A percentile compares a stretch with the other conserved stretches of the same genome.
Conservation (phyloP, 1,140 invertebrate genomes). For the Brachionus rubens region DNA sequence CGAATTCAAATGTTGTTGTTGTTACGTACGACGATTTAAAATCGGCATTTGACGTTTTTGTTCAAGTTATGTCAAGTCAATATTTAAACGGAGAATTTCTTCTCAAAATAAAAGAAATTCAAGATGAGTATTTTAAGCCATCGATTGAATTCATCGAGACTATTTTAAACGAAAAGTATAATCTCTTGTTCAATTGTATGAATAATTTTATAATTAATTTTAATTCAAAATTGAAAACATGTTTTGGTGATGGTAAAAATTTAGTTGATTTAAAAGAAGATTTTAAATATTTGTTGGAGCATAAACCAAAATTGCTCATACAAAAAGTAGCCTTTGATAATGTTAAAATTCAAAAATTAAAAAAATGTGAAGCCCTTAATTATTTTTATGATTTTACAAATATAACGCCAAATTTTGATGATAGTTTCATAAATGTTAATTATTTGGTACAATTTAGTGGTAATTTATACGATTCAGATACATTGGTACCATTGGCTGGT, state of each 20-base stretch:
- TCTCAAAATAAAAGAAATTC: slow-evolving; percentile 43
- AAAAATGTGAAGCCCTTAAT: slow-evolving; percentile 30
- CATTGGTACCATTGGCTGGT: slow-evolving; percentile 2
- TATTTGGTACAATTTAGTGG: slow-evolving; percentile 35
- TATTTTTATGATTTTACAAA: slow-evolving; percentile 20
- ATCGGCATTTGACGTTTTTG: slow-evolving; percentile 37
- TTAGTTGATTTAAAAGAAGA: slow-evolving; percentile 14
- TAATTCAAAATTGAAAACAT: slow-evolving; percentile 13
- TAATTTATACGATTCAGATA: slow-evolving; percentile 38
- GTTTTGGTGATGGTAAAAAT: slow-evolving; percentile 1
- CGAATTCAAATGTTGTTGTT: slow-evolving; percentile 19
- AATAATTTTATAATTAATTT: slow-evolving; percentile 32
- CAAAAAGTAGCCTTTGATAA: slow-evolving; percentile 40
- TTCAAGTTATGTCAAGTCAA: slow-evolving; percentile 36
- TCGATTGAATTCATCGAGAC: slow-evolving; percentile 43
- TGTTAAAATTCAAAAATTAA: slow-evolving; percentile 16
- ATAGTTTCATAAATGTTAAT: neutral
- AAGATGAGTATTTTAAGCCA: slow-evolving; percentile 44
- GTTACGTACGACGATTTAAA: slow-evolving; percentile 44
- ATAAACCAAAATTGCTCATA: slow-evolving; percentile 20
- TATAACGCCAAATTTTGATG: neutral
- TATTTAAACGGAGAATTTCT: slow-evolving; percentile 41
- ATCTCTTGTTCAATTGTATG: slow-evolving; percentile 6
- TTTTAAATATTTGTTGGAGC: slow-evolving; percentile 13
- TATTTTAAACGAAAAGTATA: slow-evolving; percentile 44